Base-by-base conservation (phyloP, 2,113 vertebrate genomes). In the Lampris megalopsis region DNA sequence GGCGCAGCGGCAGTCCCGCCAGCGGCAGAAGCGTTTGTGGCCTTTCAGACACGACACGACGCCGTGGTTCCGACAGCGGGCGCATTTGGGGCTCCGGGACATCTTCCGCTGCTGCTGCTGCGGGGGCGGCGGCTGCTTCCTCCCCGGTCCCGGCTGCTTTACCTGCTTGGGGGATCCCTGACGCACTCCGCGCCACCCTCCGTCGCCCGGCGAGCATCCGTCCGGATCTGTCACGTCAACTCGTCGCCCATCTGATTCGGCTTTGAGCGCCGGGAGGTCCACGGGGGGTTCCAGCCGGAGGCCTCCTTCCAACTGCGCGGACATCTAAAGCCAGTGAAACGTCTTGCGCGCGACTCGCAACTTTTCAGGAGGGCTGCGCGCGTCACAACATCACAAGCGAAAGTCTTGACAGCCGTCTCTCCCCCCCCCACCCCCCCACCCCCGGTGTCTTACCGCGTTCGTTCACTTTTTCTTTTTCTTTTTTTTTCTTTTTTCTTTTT, bases 21-120 rank as follows among this genome's bases (percentile, higher is more conserved):
- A 95, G 85, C 95, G 93, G 82, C 95, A 95, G 81, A 94, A 88
- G 75, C 94, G 93, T 70, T 95, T 95, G 93, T 95, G 95, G 68
- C 95, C 95, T 81, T 95, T 95, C 71, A 95, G 67, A 57, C 94
- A 93, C 64, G 95, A 95, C 2, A 95, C 94, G 8, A 95, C 95
- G 71, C 95, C 95, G 85, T 95, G 95, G 80, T 95, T 95, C 35
- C 95, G 89, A 79, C 95, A 95, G 77, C 95, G 94, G 9, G 95
- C 95, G 63, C 95, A 95, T 86, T 95, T 95, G 60, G 95, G 95
- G 82, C 93, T 95, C 7, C 95, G 93, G 78, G 87, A 91, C 88
- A 93, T 88, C 80, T 88, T 91, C 73, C 91, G 91, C 2, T 76
- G 65, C 48, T 74, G 90, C 68, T 78, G 84, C 63, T 73, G 63